Conservation (phyloP, 1,140 invertebrate genomes). For the Brachionus calyciflorus region DNA sequence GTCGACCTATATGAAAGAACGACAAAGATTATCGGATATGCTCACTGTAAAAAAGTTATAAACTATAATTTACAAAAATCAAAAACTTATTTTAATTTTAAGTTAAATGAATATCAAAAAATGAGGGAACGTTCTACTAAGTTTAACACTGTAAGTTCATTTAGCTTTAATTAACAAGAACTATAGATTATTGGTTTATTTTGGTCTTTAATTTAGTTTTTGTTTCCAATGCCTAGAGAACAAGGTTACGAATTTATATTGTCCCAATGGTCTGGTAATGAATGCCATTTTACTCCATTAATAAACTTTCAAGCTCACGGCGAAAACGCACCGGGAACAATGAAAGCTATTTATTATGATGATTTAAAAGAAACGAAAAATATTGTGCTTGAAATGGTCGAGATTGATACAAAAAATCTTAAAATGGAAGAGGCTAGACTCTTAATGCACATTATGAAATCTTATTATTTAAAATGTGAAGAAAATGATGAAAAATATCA, state of each 20-base stretch:
- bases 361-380: slow-evolving; percentile 36
- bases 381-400: slow-evolving; percentile 34
- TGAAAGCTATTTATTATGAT: slow-evolving; percentile 38
- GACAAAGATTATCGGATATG: slow-evolving; percentile 15
- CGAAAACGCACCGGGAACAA: slow-evolving; percentile 34
- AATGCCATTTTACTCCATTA: slow-evolving; percentile 43
- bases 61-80: not conserved
- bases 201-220: slow-evolving; percentile 33
- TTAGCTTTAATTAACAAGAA: not conserved
- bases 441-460: slow-evolving; percentile 20
- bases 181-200: not conserved
- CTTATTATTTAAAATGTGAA: slow-evolving; percentile 18
- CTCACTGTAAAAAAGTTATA: not conserved
- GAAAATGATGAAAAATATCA: slow-evolving; percentile 1
- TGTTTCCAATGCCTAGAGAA: slow-evolving; percentile 41
- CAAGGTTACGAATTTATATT: slow-evolving; percentile 42
- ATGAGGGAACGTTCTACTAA: not conserved
- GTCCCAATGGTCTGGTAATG: slow-evolving; percentile 17
- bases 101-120: slow-evolving; percentile 20
- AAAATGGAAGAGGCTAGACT: slow-evolving; percentile 38
- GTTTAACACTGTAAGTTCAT: slow-evolving; percentile 37
- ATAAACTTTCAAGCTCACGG: slow-evolving; percentile 44
- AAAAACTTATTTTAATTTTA: not conserved
- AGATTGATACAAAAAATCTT: not conserved
- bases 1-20: slow-evolving; percentile 28